Evolutionary conservation across 2,888 invertebrate genomes (phyloP), one percentile per base, ranked within the genome.

Genomic region (Neoascia interrupta): DNA sequence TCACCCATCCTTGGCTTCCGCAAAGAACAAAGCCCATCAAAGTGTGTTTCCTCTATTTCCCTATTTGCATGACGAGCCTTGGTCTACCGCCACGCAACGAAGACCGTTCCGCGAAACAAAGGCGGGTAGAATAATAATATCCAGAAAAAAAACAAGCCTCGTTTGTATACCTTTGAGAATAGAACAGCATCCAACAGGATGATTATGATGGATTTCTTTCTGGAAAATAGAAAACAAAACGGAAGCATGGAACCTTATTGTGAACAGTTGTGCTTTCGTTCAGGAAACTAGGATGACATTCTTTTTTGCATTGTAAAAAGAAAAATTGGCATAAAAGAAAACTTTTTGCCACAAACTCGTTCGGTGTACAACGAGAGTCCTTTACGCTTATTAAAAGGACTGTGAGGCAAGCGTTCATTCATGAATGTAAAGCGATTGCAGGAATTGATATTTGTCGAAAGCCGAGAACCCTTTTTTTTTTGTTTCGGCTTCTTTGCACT

Each of bases 341-440:
- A 8, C 31, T 31, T 31, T 31, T 6, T n/a, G 8, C 31, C 8
- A 31, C 5, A 4, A 4, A 4, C 31, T 31, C n/a, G 8, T n/a
- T n/a, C 3, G 8, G 8, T 4, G 19, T 6, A 8, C 19, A 13
- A 2, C 5, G 4, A 21, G 31, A 45, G 26, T 66, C 26, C 37
- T 66, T 66, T 47, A 39, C 28, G 68, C 56, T 36, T 60, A 51
- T 60, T 58, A 58, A 58, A 26, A 37, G 37, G 53, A 18, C 34
- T 49, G 16, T 39, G 36, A 70, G 8, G 31, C 31, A 26, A 5
- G 60, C 60, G 36, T 37, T 41, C 43, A 60, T 45, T 58, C 60
- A 69, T 60, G 51, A 49, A 60, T 58, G 58, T 49, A 68, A 68
- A 58, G 47, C 47, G 66, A 56, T 68, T 47, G 45, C 39, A 49